A percentile compares a stretch with the other conserved stretches of the same genome.
Evolutionary conservation across 23 tunicate genomes (phyloP).

Genomic region (Diplosoma virens): DNA sequence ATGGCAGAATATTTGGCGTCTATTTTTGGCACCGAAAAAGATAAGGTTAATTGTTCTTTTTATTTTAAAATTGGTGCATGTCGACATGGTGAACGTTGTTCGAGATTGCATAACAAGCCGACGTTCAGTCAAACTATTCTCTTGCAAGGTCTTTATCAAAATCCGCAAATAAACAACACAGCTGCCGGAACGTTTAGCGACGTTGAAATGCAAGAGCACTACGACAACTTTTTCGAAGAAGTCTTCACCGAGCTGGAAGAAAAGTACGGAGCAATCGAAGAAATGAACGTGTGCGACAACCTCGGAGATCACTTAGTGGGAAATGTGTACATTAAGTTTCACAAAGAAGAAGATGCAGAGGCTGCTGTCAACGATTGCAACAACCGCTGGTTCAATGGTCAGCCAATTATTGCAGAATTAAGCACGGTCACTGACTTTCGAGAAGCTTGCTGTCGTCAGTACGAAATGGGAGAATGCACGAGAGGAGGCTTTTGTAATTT

Average conservation of each 20-base stretch:
- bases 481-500: constrained; percentile 96
- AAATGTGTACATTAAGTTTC: constrained; percentile 92
- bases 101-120: constrained; percentile 96
- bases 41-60: constrained; percentile 97
- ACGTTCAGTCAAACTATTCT: constrained; percentile 94
- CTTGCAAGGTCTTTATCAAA: constrained; percentile 87
- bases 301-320: constrained; percentile 97
- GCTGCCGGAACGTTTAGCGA: constrained; percentile 61
- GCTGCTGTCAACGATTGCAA: constrained; percentile 90
- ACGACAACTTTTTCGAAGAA: constrained; percentile 97
- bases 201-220: constrained; percentile 95
- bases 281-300: constrained; percentile 98
- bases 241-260: constrained; percentile 94
- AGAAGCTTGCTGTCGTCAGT: constrained; percentile 95
- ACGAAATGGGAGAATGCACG: constrained; percentile 99
- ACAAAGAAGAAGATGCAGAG: constrained; percentile 94
- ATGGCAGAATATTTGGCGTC: constrained; percentile 99
- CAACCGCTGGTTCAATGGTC: constrained; percentile 95
- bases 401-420: constrained; percentile 83
- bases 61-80: constrained; percentile 99
- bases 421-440: constrained; percentile 94
- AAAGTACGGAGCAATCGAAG: constrained; percentile 94
- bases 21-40: constrained; percentile 98
- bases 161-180: constrained; percentile 86
- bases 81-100: constrained; percentile 96